Evolutionary conservation across 2,797 vertebrate genomes (phyloP), one percentile per base, ranked within the genome.

Genomic region (Alauda arvensis): DNA sequence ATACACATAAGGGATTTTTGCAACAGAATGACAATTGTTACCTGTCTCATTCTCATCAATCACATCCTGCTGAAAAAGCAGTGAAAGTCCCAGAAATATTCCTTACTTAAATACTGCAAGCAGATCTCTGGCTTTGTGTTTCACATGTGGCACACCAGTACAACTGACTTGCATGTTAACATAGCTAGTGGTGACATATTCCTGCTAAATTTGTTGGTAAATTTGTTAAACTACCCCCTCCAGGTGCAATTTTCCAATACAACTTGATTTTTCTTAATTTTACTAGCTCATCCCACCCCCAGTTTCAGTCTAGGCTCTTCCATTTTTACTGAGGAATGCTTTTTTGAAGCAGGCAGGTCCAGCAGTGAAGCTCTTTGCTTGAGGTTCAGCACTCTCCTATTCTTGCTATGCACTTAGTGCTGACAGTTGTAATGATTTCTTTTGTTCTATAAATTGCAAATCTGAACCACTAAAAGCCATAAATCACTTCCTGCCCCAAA

Each of bases 1-100:
- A 43, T 83, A 84, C 16, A 87, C 72, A 87, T 72, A 80, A 65
- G 39, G 42, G 89, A 63, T 39, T 90, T 92, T 93, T 74, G 16
- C 84, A 87, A 56, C 25, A 89, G 78, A 69, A 69, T 10, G 8
- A 51, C 71, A 69, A 66, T 85, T 85, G 34, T n/a, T 91, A 60
- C 60, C 63, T 69, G 34, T 80, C 66, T 91, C 18, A 26, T 56
- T 81, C 37, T 78, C 63, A 76, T 83, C 70, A 76, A 49, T 90
- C 63, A 90, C 83, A 66, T 56, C 49, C 49, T 46, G n/a, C 28
- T 42, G 49, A 83, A 84, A 84, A 85, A 20, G 60, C 15, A 78
- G n/a, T 66, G 69, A 80, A 89, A 85, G 28, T 11, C 39, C 4
- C 9, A 40, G 60, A 49, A 90, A 66, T 72, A 68, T 33, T 71